A percentile compares a stretch with the other conserved stretches of the same genome.
These are phyloP conservation scores for Nephila pilipes DNA, from an alignment of 1,140 invertebrate species.

Conservation along the genomic window DNA sequence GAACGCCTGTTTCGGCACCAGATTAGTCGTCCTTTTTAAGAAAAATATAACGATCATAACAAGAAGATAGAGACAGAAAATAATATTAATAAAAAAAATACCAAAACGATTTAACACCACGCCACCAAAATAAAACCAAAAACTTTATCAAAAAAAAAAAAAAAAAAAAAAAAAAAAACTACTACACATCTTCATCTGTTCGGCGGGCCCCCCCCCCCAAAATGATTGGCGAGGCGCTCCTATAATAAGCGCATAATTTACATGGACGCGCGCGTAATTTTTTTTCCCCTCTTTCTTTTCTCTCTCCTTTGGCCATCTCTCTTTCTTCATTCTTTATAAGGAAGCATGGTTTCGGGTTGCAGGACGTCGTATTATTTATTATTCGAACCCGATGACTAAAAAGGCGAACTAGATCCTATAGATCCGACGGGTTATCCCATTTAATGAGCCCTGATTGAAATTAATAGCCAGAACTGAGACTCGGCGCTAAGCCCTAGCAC, in stretches of 20 bases:
- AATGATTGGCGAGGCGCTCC: slow-evolving; percentile 28
- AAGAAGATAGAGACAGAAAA: background rate
- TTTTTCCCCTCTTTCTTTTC: background rate
- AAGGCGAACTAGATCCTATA: slow-evolving; percentile 66
- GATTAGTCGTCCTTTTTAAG: slow-evolving; percentile 13
- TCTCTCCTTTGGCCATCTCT: background rate
- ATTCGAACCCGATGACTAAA: slow-evolving; percentile 70
- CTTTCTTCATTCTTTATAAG: slow-evolving; percentile 38
- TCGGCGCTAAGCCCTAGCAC: slow-evolving; percentile 57
- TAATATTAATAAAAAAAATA: background rate
- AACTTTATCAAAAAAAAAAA: background rate
- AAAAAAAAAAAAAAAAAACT: background rate
- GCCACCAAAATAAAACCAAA: background rate
- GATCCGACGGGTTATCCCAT: slow-evolving; percentile 69
- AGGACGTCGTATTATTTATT: slow-evolving; percentile 63
- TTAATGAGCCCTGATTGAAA: slow-evolving; percentile 75
- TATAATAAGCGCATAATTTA: slow-evolving; percentile 68
- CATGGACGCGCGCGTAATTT: slow-evolving; percentile 17
- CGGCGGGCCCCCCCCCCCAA: background rate
- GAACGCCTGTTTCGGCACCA: background rate
- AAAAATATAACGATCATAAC: slow-evolving; percentile 37
- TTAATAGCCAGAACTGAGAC: slow-evolving; percentile 74
- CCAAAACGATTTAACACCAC: slow-evolving; percentile 45
- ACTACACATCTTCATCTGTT: slow-evolving; percentile 13
- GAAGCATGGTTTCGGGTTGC: slow-evolving; percentile 38